Evolutionary conservation across 1,140 invertebrate genomes (phyloP), one percentile per base, ranked within the genome.

Genomic region (Acyrthosiphon pisum): DNA sequence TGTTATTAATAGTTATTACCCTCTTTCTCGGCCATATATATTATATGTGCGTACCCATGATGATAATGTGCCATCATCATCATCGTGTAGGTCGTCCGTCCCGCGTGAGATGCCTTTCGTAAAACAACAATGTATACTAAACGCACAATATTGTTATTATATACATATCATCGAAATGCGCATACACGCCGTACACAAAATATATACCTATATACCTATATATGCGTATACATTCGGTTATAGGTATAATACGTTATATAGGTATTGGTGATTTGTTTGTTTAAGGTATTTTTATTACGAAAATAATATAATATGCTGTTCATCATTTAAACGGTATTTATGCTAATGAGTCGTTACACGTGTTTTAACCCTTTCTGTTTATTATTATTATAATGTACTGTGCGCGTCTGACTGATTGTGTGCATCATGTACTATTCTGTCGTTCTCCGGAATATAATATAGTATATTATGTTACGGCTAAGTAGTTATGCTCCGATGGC

Each of bases 1-100:
- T 8, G 87, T 89, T 89, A 89, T 89, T 89, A 89, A 89, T 89
- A 89, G 87, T 89, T 89, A 89, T 89, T 89, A 89, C 87, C 87
- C 87, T 89, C 48, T 89, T 89, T 89, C 87, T 89, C 87, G 87
- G 35, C 50, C 48, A 50, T 48, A 37, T n/a, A 86, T 14, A 46
- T 60, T 30, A 86, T 22, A 84, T 53, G 20, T 53, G 2, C 86
- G 14, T 14, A 84, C 37, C 22, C 41, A 84, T 9, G 86, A 48
- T n/a, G 60, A 68, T 68, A 68, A 68, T n/a, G 48, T 88, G 44
- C 86, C 86, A 88, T 86, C 86, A 46, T 88, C 86, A 48, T 48
- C 60, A n/a, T 11, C 30, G 60, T n/a, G 60, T n/a, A n/a, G 60
- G 11, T n/a, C 60, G 60, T n/a, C 60, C 60, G 60, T 37, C 23